These are phyloP conservation scores for Rhombomys opimus DNA, from an alignment of 2,113 vertebrate species.

Conservation along the genomic window DNA sequence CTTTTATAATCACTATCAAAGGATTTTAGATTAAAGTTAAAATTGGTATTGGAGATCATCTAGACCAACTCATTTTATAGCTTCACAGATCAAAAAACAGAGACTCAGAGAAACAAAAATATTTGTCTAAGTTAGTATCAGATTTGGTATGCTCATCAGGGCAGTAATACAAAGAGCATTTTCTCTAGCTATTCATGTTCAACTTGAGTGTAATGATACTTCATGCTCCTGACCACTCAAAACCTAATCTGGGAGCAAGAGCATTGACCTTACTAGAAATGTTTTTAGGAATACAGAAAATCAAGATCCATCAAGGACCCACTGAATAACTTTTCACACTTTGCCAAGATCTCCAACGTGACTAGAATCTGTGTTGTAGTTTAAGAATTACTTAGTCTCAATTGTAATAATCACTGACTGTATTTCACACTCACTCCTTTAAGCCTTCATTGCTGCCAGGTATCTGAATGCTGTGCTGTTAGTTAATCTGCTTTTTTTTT, in stretches of 20 bases:
- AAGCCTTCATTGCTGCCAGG: background rate
- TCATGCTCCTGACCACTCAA: background rate
- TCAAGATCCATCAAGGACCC: background rate
- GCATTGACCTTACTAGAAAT: background rate
- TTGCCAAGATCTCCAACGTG: background rate
- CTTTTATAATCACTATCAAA: background rate
- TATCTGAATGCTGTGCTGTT: background rate
- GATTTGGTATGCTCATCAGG: background rate
- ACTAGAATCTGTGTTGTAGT: background rate
- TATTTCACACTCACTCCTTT: background rate
- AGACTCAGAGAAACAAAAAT: conserved; percentile 47
- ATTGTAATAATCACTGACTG: conserved; percentile 49
- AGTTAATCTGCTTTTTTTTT: conserved; percentile 48
- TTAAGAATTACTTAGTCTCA: background rate
- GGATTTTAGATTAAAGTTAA: conserved; percentile 33
- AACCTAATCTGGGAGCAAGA: background rate
- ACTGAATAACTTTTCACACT: conserved; percentile 12
- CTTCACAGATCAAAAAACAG: conserved; percentile 36
- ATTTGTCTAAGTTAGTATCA: conserved; percentile 19
- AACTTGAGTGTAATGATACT: background rate
- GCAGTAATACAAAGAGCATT: background rate
- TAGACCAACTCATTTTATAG: background rate
- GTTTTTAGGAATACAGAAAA: background rate
- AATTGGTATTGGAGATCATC: conserved; percentile 1
- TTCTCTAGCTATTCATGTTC: conserved; percentile 7